Evolutionary conservation across 2,113 vertebrate species (phyloP), one percentile per base, ranked within the genome.

Genomic region (Trichomycterus rosablanca): DNA sequence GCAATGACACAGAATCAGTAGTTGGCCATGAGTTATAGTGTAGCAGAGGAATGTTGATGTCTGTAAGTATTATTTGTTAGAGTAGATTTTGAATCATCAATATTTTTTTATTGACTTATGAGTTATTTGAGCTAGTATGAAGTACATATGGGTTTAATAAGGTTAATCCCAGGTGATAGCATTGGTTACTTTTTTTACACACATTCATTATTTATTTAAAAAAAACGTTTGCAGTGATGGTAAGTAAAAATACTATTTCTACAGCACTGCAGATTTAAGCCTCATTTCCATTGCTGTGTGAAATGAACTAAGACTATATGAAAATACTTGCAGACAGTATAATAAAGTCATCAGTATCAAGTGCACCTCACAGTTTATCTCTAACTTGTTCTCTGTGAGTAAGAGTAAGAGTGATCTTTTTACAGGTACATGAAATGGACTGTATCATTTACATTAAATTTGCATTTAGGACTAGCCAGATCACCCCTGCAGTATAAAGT

Each of bases 401-500:
- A 14, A n/a, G 3, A 30, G 12, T 9, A 24, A 42, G 14, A 16
- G 40, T 48, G 51, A 9, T 56, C 18, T 44, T 16, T 63, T 48
- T 40, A 46, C 10, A 49, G 39, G 32, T 49, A 40, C 35, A 37
- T 55, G n/a, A 32, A 49, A 30, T 18, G 43, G 51, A 53, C 24
- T 26, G 28, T 37, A 26, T 24, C 26, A 18, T 19, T 11, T 40
- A 46, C 12, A 26, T n/a, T 24, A 3, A 23, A 12, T 23, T 23
- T 23, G 20, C 2, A 12, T 32, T 66, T 15, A 30, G 22, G 20
- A 54, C 23, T 20, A 55, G 66, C 24, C 48, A 12, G 59, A 68
- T 59, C 43, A 66, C 20, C 46, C 20, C 26, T 54, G 52, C 53
- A 53, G 63, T 67, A 67, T 74, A 63, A 56, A 60, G 51, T 56